These are phyloP conservation scores for Lycaon pictus DNA, from an alignment of 2,113 vertebrate genomes.

Conservation along the genomic window DNA sequence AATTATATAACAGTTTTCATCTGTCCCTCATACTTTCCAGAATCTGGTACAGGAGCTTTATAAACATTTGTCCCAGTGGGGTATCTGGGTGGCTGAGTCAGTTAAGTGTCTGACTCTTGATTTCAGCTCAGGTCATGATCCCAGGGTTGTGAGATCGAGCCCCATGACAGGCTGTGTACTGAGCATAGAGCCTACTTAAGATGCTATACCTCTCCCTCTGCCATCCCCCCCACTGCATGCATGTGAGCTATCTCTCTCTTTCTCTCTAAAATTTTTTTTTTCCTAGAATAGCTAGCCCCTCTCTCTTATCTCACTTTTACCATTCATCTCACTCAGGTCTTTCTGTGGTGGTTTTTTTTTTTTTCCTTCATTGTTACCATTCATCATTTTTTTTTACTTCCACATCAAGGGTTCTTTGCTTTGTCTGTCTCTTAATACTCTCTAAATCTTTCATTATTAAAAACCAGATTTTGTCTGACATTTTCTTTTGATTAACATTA, in stretches of 20 bases:
- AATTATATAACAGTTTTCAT: slow-evolving; percentile 25
- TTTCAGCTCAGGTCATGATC: not conserved
- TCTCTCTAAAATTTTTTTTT: not conserved
- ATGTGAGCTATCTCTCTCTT: no score
- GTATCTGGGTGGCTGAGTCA: not conserved
- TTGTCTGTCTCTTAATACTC: not conserved
- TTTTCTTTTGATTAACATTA: slow-evolving; percentile 60
- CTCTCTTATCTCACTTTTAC: not conserved
- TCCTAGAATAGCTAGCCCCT: not conserved
- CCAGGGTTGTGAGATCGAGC: not conserved
- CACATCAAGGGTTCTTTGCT: not conserved
- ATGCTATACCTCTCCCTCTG: no score
- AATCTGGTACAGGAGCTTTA: not conserved
- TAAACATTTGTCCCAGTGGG: not conserved
- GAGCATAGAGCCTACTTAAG: no score
- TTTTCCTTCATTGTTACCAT: not conserved
- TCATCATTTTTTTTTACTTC: slow-evolving; percentile 2
- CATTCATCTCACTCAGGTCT: not conserved
- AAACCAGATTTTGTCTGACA: slow-evolving; percentile 38
- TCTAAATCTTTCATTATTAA: slow-evolving; percentile 45
- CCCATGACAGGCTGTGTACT: no score
- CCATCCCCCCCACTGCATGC: no score
- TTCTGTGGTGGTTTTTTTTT: not conserved
- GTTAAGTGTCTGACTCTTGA: not conserved
- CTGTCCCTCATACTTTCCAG: not conserved